A percentile compares a stretch with the other conserved stretches of the same genome.
Evolutionary conservation across 2,888 invertebrate species (phyloP).

Genomic region (Eristalis pertinax): DNA sequence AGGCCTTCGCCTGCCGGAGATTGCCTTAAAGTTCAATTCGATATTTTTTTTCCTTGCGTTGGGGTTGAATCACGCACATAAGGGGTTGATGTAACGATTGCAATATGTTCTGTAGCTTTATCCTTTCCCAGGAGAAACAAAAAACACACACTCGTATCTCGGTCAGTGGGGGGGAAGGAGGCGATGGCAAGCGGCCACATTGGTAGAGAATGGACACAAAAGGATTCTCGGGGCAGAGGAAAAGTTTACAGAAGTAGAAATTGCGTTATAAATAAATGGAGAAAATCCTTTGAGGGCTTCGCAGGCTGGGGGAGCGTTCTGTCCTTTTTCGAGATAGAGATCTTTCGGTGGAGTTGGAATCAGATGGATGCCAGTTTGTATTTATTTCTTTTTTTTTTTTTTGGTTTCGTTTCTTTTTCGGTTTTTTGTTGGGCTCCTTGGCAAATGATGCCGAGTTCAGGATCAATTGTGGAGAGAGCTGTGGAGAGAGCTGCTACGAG

Average conservation of each 20-base stretch:
- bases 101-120: slow-evolving; percentile 66
- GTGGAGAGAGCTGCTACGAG: too few relatives aligned
- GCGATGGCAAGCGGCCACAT: neutral
- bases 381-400: too few relatives aligned
- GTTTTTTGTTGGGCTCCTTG: too few relatives aligned
- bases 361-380: neutral
- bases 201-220: slow-evolving; percentile 27
- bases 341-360: neutral
- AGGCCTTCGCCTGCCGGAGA: slow-evolving; percentile 6
- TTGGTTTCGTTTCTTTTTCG: too few relatives aligned
- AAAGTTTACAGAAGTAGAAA: slow-evolving; percentile 60
- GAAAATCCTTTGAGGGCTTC: slow-evolving; percentile 51
- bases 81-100: slow-evolving; percentile 68
- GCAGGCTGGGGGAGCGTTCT: neutral
- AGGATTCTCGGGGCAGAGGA: slow-evolving; percentile 35
- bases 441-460: too few relatives aligned
- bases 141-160: slow-evolving; percentile 6
- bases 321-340: neutral
- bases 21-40: slow-evolving; percentile 62
- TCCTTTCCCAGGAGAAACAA: slow-evolving; percentile 24
- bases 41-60: slow-evolving; percentile 13
- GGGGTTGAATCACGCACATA: slow-evolving; percentile 57
- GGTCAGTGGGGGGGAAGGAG: neutral
- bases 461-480: too few relatives aligned
- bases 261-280: slow-evolving; percentile 66